phyloP scores from a whole-genome alignment of 1,140 invertebrate genomes.

The Parasteatoda tepidariorum region DNA sequence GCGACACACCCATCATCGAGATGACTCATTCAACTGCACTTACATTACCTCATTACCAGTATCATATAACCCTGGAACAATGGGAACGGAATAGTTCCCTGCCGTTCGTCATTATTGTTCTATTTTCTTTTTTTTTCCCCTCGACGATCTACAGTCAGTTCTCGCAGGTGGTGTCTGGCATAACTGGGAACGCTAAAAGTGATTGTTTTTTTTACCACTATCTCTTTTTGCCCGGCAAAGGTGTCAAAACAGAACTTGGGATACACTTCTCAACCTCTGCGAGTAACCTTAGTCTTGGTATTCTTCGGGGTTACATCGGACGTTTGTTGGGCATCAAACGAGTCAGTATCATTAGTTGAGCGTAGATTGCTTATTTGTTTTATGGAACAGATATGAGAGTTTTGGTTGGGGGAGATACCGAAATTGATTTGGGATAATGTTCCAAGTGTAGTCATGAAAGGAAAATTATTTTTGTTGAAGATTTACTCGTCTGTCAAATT shows the following conservation, averaged over 20 bases:
- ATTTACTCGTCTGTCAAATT: too few species aligned
- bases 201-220: neutral
- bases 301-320: neutral
- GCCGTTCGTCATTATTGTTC: conserved; percentile 15
- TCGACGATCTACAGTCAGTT: neutral
- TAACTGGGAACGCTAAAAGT: neutral
- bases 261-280: neutral
- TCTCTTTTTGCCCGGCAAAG: conserved; percentile 2
- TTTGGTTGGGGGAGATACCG: too few species aligned
- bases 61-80: conserved; percentile 1
- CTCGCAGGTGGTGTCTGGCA: neutral
- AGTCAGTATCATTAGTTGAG: neutral
- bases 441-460: too few species aligned
- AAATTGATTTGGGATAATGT: too few species aligned
- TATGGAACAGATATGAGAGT: too few species aligned
- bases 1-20: conserved; percentile 9
- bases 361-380: too few species aligned
- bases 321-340: neutral
- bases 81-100: neutral
- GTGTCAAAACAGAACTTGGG: conserved; percentile 12
- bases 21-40: conserved; percentile 19
- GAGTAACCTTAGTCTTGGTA: neutral
- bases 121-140: neutral
- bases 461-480: too few species aligned
- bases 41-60: conserved; percentile 34